Base-by-base conservation (phyloP, 1,140 invertebrate genomes). In the Sycobia sp. region DNA sequence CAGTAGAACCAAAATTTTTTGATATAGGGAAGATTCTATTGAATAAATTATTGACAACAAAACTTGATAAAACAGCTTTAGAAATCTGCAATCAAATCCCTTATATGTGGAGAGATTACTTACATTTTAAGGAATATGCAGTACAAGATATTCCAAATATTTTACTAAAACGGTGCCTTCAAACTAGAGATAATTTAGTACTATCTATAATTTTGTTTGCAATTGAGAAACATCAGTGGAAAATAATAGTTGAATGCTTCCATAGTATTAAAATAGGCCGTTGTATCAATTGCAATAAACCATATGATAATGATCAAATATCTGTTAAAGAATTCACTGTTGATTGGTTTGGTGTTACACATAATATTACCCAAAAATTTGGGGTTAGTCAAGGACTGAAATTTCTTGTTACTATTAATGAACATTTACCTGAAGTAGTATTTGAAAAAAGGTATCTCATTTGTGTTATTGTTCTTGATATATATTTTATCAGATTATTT, bases 41-140 rank as follows among this genome's bases (percentile, higher is more conserved):
- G 5, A 61, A 69, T 9, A 76, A 64, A 69, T 71, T 76, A 16
- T 9, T 22, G 4, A 61, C 22, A 4, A 32, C 68, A 16, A 34
- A 67, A n/a, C 16, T 47, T 16, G 50, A 71, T 39, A 63, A 67
- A 11, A 54, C 64, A 4, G 79, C 72, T 64, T 44, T 72, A 29
- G 50, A 67, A 57, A 67, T 86, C 25, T 87, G 85, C 66, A 83
- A 84, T 61, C 77, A 79, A 65, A 83, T 87, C 78, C 85, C 86
- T 34, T 85, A 83, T 65, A 80, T 86, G 69, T 87, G 85, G 86
- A 70, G 69, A 46, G 69, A 74, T 13, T 80, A 78, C 43, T 62
- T 80, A 27, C 44, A 65, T 1, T 18, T 73, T 25, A 71, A 66
- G 10, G 65, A 44, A 32, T 49, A 55, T 11, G 22, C 10, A 29